Conservation (phyloP, 2,113 vertebrate genomes). For the Chauna torquata region DNA sequence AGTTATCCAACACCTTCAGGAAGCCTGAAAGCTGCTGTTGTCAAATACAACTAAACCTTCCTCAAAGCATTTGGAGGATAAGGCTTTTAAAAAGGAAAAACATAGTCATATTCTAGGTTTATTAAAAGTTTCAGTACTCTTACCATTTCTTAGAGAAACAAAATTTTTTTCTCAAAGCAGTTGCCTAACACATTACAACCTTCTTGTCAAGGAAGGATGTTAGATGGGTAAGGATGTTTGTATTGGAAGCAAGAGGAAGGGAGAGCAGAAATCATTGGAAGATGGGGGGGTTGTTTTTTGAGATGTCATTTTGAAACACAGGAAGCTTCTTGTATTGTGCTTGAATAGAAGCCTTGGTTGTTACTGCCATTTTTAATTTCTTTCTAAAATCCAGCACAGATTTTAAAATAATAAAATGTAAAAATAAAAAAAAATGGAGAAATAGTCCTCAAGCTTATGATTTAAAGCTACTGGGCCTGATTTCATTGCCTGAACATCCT, state of each 20-base stretch:
- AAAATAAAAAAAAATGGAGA: not conserved
- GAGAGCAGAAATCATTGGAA: not conserved
- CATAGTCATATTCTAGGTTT: not conserved
- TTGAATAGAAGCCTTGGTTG: not conserved
- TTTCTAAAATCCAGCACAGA: not conserved
- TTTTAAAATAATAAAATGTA: not conserved
- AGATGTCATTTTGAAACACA: not conserved
- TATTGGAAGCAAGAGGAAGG: not conserved
- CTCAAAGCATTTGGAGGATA: not conserved
- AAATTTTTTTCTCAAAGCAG: not conserved
- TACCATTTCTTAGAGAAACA: not conserved
- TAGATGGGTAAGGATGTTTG: not conserved
- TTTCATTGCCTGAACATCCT: not conserved
- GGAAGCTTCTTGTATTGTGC: not conserved
- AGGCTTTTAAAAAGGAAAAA: not conserved
- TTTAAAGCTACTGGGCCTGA: not conserved
- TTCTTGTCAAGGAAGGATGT: not conserved
- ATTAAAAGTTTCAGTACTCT: not conserved
- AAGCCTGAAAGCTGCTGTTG: not conserved
- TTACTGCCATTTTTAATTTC: not conserved
- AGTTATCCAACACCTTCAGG: not conserved
- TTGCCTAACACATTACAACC: not conserved
- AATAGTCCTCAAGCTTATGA: not conserved
- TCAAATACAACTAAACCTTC: not conserved
- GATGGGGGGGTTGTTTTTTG: fast-evolving